phyloP scores from a whole-genome alignment of 2,797 vertebrate genomes.

The Carapus acus region DNA sequence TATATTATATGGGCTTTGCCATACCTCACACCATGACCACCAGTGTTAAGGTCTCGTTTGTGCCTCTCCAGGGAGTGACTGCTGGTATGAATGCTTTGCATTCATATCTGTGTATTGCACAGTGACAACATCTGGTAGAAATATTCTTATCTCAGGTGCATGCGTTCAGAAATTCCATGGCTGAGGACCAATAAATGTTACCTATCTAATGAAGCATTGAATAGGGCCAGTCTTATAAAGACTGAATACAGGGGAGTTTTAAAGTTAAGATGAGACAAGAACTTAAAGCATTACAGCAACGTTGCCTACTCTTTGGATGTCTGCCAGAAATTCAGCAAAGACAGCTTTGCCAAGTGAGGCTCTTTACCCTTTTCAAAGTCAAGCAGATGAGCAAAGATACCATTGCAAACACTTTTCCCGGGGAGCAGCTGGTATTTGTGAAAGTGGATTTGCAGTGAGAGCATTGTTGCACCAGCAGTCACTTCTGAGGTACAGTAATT shows the following conservation, averaged over 20 bases:
- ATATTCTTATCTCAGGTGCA: constrained; percentile 13
- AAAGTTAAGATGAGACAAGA: constrained; percentile 4
- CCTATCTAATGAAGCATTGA: constrained; percentile 24
- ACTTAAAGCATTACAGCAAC: constrained; percentile 10
- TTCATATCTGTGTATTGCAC: constrained; percentile 10
- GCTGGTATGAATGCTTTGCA: constrained; percentile 21
- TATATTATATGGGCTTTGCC: no score
- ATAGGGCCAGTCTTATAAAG: constrained; percentile 11
- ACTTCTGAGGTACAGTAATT: constrained; percentile 15
- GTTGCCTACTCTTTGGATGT: constrained; percentile 5
- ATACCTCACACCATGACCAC: constrained; percentile 10
- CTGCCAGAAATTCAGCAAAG: constrained; percentile 27
- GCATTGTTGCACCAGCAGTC: constrained; percentile 14
- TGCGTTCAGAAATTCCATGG: constrained; percentile 5
- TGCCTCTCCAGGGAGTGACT: constrained; percentile 17
- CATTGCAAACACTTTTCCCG: no score
- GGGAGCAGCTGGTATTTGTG: constrained; percentile 27
- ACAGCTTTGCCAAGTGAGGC: no score
- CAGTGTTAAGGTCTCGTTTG: constrained; percentile 6
- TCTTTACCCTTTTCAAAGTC: no score
- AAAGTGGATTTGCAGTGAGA: constrained; percentile 19
- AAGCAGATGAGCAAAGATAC: no score
- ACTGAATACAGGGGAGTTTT: not conserved
- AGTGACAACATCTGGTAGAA: constrained; percentile 10
- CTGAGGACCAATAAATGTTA: not conserved